Percentiles rank a stretch among this genome's conserved stretches.
These are phyloP conservation scores for Spongilla lacustris DNA, from an alignment of 37 sponge, comb jelly and placozoan species.

Conservation along the genomic window DNA sequence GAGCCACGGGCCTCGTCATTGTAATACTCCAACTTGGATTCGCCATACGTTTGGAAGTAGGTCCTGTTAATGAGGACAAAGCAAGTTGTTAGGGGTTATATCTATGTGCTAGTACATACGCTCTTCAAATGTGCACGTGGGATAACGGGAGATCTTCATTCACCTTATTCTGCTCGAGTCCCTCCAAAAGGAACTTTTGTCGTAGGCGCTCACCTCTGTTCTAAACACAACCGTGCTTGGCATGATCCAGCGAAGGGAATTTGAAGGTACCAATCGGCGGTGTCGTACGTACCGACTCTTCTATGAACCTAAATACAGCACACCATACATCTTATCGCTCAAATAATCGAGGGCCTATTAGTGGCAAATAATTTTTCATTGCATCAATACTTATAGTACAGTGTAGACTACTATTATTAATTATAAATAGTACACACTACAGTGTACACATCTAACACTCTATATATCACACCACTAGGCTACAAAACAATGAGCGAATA, in stretches of 20 bases:
- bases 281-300: no score
- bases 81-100: not conserved
- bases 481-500: no score
- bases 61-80: constrained; percentile 7
- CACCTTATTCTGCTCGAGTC: constrained; percentile 1
- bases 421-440: no score
- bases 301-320: not conserved
- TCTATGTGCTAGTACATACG: no score
- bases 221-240: constrained; percentile 19
- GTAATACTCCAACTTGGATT: constrained; percentile 5
- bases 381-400: no score
- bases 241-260: not conserved
- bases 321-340: not conserved
- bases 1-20: not conserved
- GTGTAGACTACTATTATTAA: no score
- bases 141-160: not conserved
- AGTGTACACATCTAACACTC: no score
- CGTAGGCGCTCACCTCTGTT: not conserved
- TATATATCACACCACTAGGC: no score
- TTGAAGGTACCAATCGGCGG: no score
- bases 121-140: no score
- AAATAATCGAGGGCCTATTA: no score
- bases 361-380: no score
- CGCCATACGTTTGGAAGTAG: constrained; percentile 28
- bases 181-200: not conserved